phyloP scores from a whole-genome alignment of 2,797 vertebrate genomes.

The Myioborus melanocephalus region DNA sequence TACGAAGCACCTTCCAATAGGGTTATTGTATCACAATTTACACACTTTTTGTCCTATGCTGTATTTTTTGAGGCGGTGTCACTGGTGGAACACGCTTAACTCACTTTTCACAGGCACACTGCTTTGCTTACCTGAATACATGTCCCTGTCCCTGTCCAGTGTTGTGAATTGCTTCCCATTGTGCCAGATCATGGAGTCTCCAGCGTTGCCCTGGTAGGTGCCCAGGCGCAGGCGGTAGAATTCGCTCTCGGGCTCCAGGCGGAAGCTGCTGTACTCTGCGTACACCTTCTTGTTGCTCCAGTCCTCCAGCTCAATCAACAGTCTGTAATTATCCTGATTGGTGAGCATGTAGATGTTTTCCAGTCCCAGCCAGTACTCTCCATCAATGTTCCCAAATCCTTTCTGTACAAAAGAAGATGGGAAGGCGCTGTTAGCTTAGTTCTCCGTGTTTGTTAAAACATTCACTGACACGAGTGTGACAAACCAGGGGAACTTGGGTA shows the following conservation, averaged over 20 bases:
- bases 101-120: accelerated
- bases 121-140: constrained; percentile 85
- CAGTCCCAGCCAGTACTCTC: constrained; percentile 95
- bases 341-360: constrained; percentile 92
- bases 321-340: constrained; percentile 93
- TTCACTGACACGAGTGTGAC: not conserved
- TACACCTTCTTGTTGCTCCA: constrained; percentile 98
- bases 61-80: not conserved
- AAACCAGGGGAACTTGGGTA: not conserved
- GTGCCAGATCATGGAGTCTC: constrained; percentile 93
- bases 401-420: constrained; percentile 78
- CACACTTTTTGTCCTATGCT: accelerated
- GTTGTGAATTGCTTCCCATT: constrained; percentile 98
- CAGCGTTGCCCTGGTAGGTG: constrained; percentile 95
- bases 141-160: constrained; percentile 93
- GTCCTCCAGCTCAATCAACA: constrained; percentile 95
- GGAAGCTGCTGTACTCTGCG: constrained; percentile 96
- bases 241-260: constrained; percentile 89
- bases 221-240: constrained; percentile 90
- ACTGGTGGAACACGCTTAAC: accelerated
- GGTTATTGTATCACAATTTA: not conserved
- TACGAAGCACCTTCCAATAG: not conserved
- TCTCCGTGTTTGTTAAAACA: not conserved
- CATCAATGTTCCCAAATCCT: constrained; percentile 96
- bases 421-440: not conserved